A percentile compares a stretch with the other conserved stretches of the same genome.
phyloP scores from a whole-genome alignment of 1,140 invertebrate genomes.

The Heterodera carotae region DNA sequence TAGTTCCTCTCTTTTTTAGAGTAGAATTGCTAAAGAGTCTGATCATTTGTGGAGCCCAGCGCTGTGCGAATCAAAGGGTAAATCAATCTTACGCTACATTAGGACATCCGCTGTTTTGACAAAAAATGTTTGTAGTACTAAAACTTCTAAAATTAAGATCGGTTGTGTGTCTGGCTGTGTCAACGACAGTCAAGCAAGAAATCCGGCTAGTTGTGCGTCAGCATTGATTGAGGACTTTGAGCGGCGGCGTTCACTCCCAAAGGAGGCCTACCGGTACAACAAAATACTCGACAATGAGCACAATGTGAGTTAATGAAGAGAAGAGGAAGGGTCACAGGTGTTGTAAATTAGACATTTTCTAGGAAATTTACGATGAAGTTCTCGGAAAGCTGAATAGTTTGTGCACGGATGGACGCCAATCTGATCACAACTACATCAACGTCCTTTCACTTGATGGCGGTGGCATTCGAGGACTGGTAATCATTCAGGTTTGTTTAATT shows the following conservation, averaged over 20 bases:
- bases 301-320: slow-evolving; percentile 37
- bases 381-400: slow-evolving; percentile 41
- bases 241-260: slow-evolving; percentile 20
- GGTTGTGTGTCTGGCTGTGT: slow-evolving; percentile 63
- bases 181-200: slow-evolving; percentile 41
- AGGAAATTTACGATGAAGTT: slow-evolving; percentile 61
- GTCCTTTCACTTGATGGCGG: slow-evolving; percentile 61
- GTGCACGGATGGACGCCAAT: slow-evolving; percentile 28
- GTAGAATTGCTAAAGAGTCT: slow-evolving; percentile 50
- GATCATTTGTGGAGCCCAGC: slow-evolving; percentile 56
- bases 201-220: neutral
- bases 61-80: slow-evolving; percentile 48
- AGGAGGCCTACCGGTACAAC: slow-evolving; percentile 37
- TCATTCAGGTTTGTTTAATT: slow-evolving; percentile 53
- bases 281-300: slow-evolving; percentile 52
- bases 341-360: slow-evolving; percentile 20
- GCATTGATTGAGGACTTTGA: slow-evolving; percentile 35
- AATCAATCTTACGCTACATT: too few relatives aligned
- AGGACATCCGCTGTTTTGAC: too few relatives aligned
- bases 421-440: slow-evolving; percentile 50
- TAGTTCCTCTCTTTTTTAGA: slow-evolving; percentile 51
- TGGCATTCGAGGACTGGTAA: slow-evolving; percentile 62
- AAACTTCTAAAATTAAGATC: neutral
- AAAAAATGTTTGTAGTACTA: neutral
- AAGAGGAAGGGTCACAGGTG: too few relatives aligned